These are phyloP conservation scores for Drosophila albomicans DNA, from an alignment of 1,140 invertebrate genomes.

Conservation along the genomic window DNA sequence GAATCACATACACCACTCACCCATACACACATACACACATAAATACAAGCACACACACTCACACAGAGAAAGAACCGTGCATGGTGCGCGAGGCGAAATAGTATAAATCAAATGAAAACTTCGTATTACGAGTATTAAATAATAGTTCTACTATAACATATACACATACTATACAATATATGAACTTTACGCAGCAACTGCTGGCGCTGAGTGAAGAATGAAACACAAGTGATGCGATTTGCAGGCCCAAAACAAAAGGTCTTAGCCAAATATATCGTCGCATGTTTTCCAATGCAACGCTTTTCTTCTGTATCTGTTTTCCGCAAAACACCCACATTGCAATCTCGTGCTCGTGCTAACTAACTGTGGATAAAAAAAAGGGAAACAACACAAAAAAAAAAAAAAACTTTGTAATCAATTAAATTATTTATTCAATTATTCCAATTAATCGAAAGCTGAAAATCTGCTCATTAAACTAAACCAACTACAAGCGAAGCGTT, in stretches of 20 bases:
- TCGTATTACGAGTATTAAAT: constrained; percentile 8
- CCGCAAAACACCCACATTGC: constrained; percentile 58
- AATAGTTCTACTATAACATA: background rate
- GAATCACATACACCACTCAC: constrained; percentile 58
- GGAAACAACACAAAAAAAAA: constrained; percentile 3
- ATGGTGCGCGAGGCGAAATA: constrained; percentile 24
- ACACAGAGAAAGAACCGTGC: constrained; percentile 20
- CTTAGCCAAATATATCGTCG: constrained; percentile 45
- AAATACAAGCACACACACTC: constrained; percentile 26
- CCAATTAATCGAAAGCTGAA: constrained; percentile 5
- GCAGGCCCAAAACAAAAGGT: constrained; percentile 38
- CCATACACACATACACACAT: constrained; percentile 50
- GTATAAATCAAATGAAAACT: constrained; percentile 13
- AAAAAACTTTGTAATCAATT: background rate
- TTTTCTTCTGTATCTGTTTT: constrained; percentile 83
- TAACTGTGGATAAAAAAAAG: constrained; percentile 12
- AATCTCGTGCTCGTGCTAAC: constrained; percentile 32
- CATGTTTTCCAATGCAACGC: constrained; percentile 74
- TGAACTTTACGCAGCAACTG: background rate
- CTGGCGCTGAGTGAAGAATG: constrained; percentile 26
- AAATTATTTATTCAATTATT: background rate
- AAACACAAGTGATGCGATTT: constrained; percentile 40
- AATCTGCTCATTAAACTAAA: constrained; percentile 18
- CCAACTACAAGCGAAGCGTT: constrained; percentile 19
- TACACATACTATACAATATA: background rate